Conservation (phyloP, 2,797 vertebrate genomes). For the Emydoidea blandingii region DNA sequence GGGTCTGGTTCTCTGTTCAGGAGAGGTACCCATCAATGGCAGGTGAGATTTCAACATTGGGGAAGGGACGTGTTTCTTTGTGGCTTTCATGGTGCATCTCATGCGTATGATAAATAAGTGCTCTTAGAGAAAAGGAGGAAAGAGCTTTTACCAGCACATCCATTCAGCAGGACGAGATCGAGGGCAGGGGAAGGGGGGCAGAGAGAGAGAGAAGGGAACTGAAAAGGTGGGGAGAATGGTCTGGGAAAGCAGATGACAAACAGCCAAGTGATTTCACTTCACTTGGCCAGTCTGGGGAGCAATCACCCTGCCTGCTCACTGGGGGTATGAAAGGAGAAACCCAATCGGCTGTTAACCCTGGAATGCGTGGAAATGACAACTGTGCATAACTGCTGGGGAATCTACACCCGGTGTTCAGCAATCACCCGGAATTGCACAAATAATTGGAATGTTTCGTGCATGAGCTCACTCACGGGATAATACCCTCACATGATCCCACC, state of each 20-base stretch:
- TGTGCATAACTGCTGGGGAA: slow-evolving; percentile 73
- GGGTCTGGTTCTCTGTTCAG: not conserved
- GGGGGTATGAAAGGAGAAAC: slow-evolving; percentile 75
- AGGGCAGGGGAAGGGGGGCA: not conserved
- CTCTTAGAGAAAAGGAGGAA: not conserved
- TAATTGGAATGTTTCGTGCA: slow-evolving; percentile 70
- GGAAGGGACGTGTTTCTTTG: rapidly evolving
- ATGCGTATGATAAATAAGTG: not conserved
- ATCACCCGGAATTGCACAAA: slow-evolving; percentile 79
- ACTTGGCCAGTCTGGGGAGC: slow-evolving; percentile 66
- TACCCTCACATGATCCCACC: slow-evolving; percentile 73
- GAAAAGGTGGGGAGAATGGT: slow-evolving; percentile 21
- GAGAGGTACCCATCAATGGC: rapidly evolving
- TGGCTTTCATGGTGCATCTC: not conserved
- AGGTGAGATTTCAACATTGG: not conserved
- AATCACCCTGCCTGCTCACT: slow-evolving; percentile 8
- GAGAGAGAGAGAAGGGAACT: not conserved
- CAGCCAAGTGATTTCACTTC: slow-evolving; percentile 80
- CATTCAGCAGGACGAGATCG: not conserved
- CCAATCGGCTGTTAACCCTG: slow-evolving; percentile 75
- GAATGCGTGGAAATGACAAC: slow-evolving; percentile 83
- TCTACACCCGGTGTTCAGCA: slow-evolving; percentile 75
- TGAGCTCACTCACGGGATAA: slow-evolving; percentile 78
- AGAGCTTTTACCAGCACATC: not conserved
- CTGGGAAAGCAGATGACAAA: slow-evolving; percentile 74